Evolutionary conservation across 2,888 invertebrate species (phyloP), one percentile per base, ranked within the genome.

Genomic region (Schizotus pectinicornis): DNA sequence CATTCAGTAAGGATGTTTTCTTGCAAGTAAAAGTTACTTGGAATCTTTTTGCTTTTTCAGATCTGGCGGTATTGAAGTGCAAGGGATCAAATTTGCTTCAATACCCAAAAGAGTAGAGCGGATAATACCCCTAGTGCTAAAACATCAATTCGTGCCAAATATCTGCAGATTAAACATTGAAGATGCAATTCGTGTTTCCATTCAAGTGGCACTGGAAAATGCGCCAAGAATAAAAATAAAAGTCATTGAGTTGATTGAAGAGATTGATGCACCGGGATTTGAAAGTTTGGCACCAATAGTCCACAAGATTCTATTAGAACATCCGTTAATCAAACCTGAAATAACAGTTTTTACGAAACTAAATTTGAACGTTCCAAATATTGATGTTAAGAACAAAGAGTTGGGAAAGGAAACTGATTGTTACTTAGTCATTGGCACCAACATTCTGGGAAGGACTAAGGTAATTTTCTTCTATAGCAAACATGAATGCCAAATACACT

Each of bases 21-120:
- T 22, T 22, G 2, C 5, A 22, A 22, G n/a, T 22, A 22, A 22
- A 22, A 9, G 6, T 22, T 8, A 22, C n/a, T n/a, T n/a, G n/a
- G n/a, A n/a, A n/a, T n/a, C n/a, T n/a, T n/a, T n/a, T n/a, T n/a
- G n/a, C n/a, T 7, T 41, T 61, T 69, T 32, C 59, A 84, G 87
- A 61, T 85, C 88, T 51, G 92, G 92, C 39, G 92, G 91, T 57
- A 88, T 93, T 1, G 89, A 91, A 79, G 81, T 94, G 3, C 84
- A 87, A 51, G 93, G 92, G 3, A 80, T 94, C 0, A 86, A 89
- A 65, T 91, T 91, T 0, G 90, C 88, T 55, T 85, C 89, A 0
- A 92, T 94, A 35, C 84, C 90, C 0, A 83, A 87, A 63, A 85
- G 85, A 41, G 81, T 86, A 59, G 86, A 87, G 11, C 84, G 89